phyloP scores from a whole-genome alignment of 2,888 invertebrate genomes.

The Notocelia uddmanniana region DNA sequence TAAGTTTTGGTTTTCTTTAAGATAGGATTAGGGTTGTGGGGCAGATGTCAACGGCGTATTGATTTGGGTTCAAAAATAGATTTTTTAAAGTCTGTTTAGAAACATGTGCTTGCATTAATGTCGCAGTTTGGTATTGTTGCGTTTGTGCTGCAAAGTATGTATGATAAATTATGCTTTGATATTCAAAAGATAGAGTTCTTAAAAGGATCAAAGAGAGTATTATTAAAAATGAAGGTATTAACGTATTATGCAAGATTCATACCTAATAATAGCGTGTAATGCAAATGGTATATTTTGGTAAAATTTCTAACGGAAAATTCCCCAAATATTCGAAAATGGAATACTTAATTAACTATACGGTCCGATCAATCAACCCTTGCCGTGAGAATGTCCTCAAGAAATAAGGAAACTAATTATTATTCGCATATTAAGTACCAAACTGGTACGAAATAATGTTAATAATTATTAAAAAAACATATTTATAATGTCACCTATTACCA shows the following conservation, averaged over 20 bases:
- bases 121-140: constrained; percentile 57
- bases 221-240: constrained; percentile 29
- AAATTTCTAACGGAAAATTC: constrained; percentile 32
- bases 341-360: constrained; percentile 44
- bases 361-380: constrained; percentile 75
- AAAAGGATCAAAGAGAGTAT: constrained; percentile 4
- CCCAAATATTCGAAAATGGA: constrained; percentile 40
- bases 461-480: constrained; percentile 67
- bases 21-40: constrained; percentile 80
- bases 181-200: constrained; percentile 32
- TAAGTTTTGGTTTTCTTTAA: constrained; percentile 49
- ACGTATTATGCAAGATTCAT: constrained; percentile 20
- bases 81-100: constrained; percentile 67
- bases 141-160: constrained; percentile 48
- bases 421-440: constrained; percentile 79
- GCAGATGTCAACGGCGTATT: constrained; percentile 76
- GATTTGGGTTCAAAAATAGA: constrained; percentile 78
- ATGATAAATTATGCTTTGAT: constrained; percentile 43
- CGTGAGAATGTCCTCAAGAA: constrained; percentile 77
- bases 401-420: constrained; percentile 82
- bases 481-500: constrained; percentile 63
- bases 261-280: background rate
- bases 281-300: constrained; percentile 20
- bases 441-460: constrained; percentile 65
- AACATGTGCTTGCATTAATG: constrained; percentile 63